Base-by-base conservation (phyloP, 2,797 vertebrate genomes). In the Protosalanx chinensis region DNA sequence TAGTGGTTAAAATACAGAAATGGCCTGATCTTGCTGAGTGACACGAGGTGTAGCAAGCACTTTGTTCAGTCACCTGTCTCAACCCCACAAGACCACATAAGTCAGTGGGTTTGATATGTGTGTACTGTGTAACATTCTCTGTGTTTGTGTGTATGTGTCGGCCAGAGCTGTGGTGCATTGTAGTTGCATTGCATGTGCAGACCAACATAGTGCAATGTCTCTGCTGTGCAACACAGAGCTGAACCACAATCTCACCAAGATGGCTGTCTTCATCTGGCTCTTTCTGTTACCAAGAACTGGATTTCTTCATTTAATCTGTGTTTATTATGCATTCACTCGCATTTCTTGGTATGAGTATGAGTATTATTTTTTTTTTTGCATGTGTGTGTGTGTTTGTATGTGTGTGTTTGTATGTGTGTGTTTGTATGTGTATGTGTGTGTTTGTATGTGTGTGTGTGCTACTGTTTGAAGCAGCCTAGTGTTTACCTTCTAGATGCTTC, bases 101-200 rank as follows among this genome's bases (percentile, higher is more conserved):
- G 16, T 56, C 15, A n/a, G 51, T 16, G 51, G 51, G 10, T 12
- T 46, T 46, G 10, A 46, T 56, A n/a, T 56, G 51, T 56, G 51
- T 56, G 51, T 56, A 7, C 92, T 60, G 16, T 30, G 88, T 91
- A 90, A 85, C 91, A 12, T 88, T 76, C 82, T 92, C 91, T 90
- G 91, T 93, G 90, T 89, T 90, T 72, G 87, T 93, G 51, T 65
- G 64, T 53, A 82, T 82, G 90, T 92, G 90, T 29, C 72, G 88
- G 81, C 86, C 81, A 87, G 87, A 67, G 88, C 93, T 64, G 91
- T 81, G 84, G 92, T 94, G 94, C 94, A 94, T 93, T 95, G 95
- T 94, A 93, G 93, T 93, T 94, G 92, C 93, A 94, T 94, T 95
- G 94, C 92, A 93, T 83, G 90, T 94, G 33, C 51, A n/a, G 70